Conservation (phyloP, 2,797 vertebrate genomes). For the Propithecus perrieri region DNA sequence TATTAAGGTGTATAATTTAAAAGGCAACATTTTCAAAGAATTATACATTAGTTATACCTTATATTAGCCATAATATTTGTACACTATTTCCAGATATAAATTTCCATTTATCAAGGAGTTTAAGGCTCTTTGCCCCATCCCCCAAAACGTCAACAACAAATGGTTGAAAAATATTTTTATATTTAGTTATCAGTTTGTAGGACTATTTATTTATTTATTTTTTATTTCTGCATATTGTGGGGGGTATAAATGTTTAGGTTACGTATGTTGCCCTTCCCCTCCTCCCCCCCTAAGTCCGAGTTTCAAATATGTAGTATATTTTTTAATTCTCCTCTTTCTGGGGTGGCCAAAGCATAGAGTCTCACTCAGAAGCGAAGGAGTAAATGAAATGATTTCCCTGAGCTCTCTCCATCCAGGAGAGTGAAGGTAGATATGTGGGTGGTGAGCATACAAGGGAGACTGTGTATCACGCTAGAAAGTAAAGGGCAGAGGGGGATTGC, state of each 20-base stretch:
- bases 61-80: constrained; percentile 6
- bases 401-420: neutral
- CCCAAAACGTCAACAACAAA: neutral
- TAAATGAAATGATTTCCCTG: neutral
- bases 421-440: neutral
- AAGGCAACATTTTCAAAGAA: neutral
- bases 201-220: too few species aligned
- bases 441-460: neutral
- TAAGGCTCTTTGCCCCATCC: neutral
- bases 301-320: neutral
- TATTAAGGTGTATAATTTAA: neutral
- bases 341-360: neutral
- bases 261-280: too few species aligned
- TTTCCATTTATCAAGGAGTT: neutral
- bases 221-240: too few species aligned
- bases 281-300: too few species aligned
- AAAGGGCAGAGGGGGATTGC: constrained; percentile 57
- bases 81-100: neutral
- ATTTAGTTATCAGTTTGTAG: neutral
- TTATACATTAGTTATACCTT: neutral
- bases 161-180: neutral
- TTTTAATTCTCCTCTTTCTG: constrained; percentile 39
- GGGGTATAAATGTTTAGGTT: too few species aligned
- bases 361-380: neutral
- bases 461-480: constrained; percentile 42